Percentiles rank a stretch among this genome's conserved stretches.
These are phyloP conservation scores for Callitettix versicolor DNA, from an alignment of 1,140 invertebrate genomes.

Conservation along the genomic window DNA sequence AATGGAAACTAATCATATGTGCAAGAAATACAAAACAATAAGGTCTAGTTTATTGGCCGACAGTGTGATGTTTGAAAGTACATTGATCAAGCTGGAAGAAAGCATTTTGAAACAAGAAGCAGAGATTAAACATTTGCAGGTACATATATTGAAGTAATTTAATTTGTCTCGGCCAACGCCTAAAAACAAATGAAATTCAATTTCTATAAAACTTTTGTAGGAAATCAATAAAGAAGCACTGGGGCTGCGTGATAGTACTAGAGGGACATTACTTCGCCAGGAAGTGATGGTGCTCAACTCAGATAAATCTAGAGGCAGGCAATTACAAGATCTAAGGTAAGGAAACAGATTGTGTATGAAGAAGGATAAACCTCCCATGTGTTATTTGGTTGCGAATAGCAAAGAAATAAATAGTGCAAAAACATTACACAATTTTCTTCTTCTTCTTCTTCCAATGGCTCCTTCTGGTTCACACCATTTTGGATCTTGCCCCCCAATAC, in stretches of 20 bases:
- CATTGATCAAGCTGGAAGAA: constrained; percentile 52
- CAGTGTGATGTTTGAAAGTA: constrained; percentile 50
- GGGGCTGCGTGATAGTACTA: constrained; percentile 51
- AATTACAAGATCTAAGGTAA: constrained; percentile 41
- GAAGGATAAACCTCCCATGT: no score
- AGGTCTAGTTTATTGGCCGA: constrained; percentile 43
- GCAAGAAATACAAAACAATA: constrained; percentile 64
- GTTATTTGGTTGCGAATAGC: no score
- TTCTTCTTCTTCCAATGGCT: neutral
- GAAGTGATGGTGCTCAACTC: constrained; percentile 51
- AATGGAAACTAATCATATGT: constrained; percentile 64
- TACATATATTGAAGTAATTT: no score
- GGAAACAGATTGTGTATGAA: neutral
- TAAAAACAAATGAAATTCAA: no score
- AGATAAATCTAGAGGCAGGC: constrained; percentile 47
- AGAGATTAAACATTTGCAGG: constrained; percentile 58
- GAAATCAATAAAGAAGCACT: constrained; percentile 54
- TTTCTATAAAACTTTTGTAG: no score
- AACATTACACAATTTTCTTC: neutral
- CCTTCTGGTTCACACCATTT: no score
- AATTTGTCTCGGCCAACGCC: no score
- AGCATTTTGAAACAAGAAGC: constrained; percentile 50
- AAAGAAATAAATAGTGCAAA: no score
- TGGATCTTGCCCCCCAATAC: no score
- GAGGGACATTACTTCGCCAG: constrained; percentile 48